These are phyloP conservation scores for Poecilia latipinna DNA, from an alignment of 2,113 vertebrate genomes.

Conservation along the genomic window DNA sequence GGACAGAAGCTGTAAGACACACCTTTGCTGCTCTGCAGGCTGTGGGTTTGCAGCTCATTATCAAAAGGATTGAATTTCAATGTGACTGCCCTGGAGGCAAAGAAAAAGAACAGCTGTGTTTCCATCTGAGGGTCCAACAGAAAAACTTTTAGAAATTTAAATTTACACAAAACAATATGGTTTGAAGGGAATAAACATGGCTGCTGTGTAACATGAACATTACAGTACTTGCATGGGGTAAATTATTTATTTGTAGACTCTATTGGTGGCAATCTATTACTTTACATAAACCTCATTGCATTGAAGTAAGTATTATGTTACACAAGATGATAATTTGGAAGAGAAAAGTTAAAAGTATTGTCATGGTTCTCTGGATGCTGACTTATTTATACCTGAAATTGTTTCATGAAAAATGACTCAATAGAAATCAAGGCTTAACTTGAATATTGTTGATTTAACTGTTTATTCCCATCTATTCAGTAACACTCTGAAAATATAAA, in stretches of 20 bases:
- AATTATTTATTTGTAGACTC: not conserved
- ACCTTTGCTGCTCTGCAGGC: slow-evolving; percentile 30
- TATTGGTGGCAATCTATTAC: too few relatives aligned
- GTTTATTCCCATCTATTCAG: too few relatives aligned
- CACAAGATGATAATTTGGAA: too few relatives aligned
- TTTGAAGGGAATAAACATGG: not conserved
- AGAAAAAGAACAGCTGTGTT: not conserved
- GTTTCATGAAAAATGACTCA: too few relatives aligned
- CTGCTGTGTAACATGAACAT: not conserved
- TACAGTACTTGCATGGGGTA: not conserved
- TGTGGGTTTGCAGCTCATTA: slow-evolving; percentile 35
- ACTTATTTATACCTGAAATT: too few relatives aligned
- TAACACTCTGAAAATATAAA: too few relatives aligned
- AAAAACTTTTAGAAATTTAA: not conserved
- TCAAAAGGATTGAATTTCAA: slow-evolving; percentile 19
- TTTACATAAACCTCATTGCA: too few relatives aligned
- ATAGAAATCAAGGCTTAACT: too few relatives aligned
- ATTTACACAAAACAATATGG: not conserved
- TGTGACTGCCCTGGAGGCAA: slow-evolving; percentile 45
- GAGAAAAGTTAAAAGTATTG: too few relatives aligned
- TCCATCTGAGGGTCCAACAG: not conserved
- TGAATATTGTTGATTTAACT: too few relatives aligned
- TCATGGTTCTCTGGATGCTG: too few relatives aligned
- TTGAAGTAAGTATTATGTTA: too few relatives aligned
- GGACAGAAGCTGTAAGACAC: slow-evolving; percentile 13